A percentile compares a stretch with the other conserved stretches of the same genome.
These are phyloP conservation scores for Pitta sordida DNA, from an alignment of 2,113 vertebrate genomes.

Conservation along the genomic window DNA sequence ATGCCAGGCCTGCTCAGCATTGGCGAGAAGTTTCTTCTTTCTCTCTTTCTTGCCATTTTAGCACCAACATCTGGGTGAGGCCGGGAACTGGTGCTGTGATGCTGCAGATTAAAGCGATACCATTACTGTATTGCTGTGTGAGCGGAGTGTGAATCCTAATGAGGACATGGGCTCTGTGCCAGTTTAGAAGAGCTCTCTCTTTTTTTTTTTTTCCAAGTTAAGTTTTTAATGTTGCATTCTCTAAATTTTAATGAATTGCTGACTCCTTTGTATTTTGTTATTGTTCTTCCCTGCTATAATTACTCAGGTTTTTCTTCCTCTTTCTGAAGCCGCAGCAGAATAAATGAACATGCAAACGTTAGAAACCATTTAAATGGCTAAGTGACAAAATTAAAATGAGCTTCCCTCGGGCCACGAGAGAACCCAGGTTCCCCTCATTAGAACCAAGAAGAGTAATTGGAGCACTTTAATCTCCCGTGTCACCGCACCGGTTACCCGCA, in stretches of 20 bases:
- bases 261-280: conserved; percentile 30
- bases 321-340: background rate
- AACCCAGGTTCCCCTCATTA: conserved; percentile 35
- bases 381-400: conserved; percentile 42
- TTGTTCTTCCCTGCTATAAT: background rate
- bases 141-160: background rate
- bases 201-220: background rate
- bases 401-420: conserved; percentile 25
- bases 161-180: background rate
- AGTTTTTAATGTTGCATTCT: background rate
- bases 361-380: conserved; percentile 20
- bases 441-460: conserved; percentile 39
- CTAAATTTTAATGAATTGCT: conserved; percentile 38
- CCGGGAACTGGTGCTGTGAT: background rate
- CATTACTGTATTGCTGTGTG: background rate
- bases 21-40: background rate
- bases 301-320: conserved; percentile 19
- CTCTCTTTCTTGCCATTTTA: background rate
- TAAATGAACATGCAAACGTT: background rate
- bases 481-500: background rate
- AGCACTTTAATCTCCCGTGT: background rate
- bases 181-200: background rate
- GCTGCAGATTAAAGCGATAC: background rate
- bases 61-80: background rate
- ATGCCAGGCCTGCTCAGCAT: background rate